Conservation (phyloP, 1,140 invertebrate species). For the Bombyx mandarina region DNA sequence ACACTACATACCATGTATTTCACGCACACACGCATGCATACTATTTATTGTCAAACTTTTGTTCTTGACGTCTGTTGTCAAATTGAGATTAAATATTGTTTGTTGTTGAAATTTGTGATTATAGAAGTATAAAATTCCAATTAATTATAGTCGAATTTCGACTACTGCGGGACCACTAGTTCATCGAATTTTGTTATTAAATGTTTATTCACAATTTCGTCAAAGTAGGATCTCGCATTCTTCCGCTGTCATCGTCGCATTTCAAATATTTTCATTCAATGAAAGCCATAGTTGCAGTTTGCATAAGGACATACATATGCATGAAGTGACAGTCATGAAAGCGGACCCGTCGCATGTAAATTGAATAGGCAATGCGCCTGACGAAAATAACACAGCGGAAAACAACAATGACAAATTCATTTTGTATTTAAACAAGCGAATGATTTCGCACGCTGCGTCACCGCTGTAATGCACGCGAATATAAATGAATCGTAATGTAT, state of each 20-base stretch:
- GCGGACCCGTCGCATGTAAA: constrained; percentile 37
- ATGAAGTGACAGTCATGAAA: constrained; percentile 34
- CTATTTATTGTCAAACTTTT: too few relatives aligned
- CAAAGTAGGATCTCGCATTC: background rate
- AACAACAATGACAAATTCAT: constrained; percentile 30
- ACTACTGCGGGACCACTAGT: too few relatives aligned
- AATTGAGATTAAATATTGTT: too few relatives aligned
- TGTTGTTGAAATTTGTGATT: too few relatives aligned
- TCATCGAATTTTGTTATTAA: background rate
- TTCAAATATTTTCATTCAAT: constrained; percentile 37
- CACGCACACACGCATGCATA: too few relatives aligned
- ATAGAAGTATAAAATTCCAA: too few relatives aligned
- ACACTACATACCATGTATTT: too few relatives aligned
- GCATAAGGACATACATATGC: constrained; percentile 50
- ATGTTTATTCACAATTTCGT: background rate
- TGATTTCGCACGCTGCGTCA: constrained; percentile 1
- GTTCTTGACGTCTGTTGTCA: too few relatives aligned
- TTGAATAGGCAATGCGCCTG: constrained; percentile 28
- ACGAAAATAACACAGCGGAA: constrained; percentile 37
- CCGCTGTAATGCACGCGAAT: constrained; percentile 1
- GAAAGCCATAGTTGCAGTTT: constrained; percentile 43
- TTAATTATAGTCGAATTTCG: background rate
- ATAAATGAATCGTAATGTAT: background rate
- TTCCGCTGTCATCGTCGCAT: constrained; percentile 5
- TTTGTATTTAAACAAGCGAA: constrained; percentile 26